phyloP scores from a whole-genome alignment of 2,113 vertebrate genomes.

The Corapipo altera region DNA sequence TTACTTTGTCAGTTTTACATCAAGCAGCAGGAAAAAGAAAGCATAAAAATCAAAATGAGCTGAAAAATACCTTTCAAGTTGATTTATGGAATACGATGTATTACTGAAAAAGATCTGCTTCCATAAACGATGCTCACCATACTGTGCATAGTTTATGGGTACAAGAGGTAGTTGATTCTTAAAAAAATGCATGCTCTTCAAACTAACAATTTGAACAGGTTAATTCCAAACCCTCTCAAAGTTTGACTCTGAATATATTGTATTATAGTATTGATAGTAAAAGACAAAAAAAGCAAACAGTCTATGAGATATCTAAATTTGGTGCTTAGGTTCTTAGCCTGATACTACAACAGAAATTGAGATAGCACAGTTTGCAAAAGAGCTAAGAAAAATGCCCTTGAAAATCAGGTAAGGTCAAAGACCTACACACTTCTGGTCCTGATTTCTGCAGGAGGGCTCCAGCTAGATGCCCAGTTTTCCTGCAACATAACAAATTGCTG shows the following conservation, averaged over 20 bases:
- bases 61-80: slow-evolving; percentile 57
- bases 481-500: not conserved
- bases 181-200: not conserved
- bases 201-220: slow-evolving; percentile 33
- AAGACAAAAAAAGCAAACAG: not conserved
- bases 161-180: not conserved
- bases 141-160: slow-evolving; percentile 3
- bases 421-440: not conserved
- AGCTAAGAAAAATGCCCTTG: not conserved
- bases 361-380: not conserved
- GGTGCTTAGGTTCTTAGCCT: not conserved
- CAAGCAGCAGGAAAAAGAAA: slow-evolving; percentile 58
- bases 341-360: not conserved
- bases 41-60: slow-evolving; percentile 61
- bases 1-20: slow-evolving; percentile 60
- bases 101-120: slow-evolving; percentile 19
- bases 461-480: not conserved
- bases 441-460: not conserved
- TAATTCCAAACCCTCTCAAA: not conserved
- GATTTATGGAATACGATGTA: slow-evolving; percentile 29
- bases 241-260: not conserved
- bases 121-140: slow-evolving; percentile 36
- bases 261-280: not conserved
- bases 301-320: not conserved
- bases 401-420: slow-evolving; percentile 5